Evolutionary conservation across 2,888 invertebrate species (phyloP).

Genomic region (Venusia cambrica): DNA sequence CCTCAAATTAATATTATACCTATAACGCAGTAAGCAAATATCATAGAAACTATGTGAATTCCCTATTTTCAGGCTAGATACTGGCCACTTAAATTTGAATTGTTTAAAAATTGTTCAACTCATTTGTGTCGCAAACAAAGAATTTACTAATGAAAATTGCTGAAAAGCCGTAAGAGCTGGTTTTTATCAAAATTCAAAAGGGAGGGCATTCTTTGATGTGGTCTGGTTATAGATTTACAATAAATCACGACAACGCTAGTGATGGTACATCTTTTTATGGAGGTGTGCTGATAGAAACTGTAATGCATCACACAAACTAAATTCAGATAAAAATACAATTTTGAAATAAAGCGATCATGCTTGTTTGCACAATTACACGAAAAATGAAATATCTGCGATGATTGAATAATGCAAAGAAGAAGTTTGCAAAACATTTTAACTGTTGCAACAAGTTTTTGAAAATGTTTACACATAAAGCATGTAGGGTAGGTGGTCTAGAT

Average conservation of each 20-base stretch:
- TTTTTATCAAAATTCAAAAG: constrained; percentile 2
- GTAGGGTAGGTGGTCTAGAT: no score
- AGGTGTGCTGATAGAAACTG: constrained; percentile 3
- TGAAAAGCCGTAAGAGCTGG: background rate
- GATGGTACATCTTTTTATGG: constrained; percentile 1
- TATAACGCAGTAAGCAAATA: no score
- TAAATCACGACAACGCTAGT: constrained; percentile 4
- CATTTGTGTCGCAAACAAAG: constrained; percentile 1
- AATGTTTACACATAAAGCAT: constrained; percentile 8
- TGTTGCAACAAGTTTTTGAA: constrained; percentile 6
- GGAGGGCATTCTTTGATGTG: constrained; percentile 2
- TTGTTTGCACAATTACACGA: background rate
- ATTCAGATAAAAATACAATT: constrained; percentile 1
- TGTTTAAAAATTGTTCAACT: constrained; percentile 1
- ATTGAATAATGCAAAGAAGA: constrained; percentile 4
- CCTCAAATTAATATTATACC: no score
- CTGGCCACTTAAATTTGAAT: no score
- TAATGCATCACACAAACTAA: constrained; percentile 2
- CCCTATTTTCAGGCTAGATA: no score
- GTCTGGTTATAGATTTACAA: constrained; percentile 4
- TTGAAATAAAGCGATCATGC: constrained; percentile 1
- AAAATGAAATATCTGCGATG: constrained; percentile 3
- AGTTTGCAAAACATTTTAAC: constrained; percentile 5
- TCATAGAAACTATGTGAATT: no score
- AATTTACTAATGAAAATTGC: constrained; percentile 2